Conservation (phyloP, 2,888 invertebrate species). For the Xanthorhoe designata region DNA sequence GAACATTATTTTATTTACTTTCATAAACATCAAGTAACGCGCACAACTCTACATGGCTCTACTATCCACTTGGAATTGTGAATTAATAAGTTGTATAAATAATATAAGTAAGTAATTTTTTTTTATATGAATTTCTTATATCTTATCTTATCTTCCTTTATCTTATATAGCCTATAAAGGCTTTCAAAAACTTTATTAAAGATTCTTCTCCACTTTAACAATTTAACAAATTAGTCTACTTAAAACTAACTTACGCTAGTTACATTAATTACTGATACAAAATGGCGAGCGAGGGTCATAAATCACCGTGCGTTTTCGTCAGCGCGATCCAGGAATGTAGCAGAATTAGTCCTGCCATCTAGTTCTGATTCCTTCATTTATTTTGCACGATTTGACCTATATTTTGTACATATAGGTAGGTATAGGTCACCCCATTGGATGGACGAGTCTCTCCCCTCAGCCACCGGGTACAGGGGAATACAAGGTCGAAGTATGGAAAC, state of each 20-base stretch:
- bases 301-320: slow-evolving; percentile 4
- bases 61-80: no score
- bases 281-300: neutral
- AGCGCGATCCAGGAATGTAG: slow-evolving; percentile 6
- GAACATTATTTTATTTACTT: no score
- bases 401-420: neutral
- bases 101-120: no score
- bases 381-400: slow-evolving; percentile 7
- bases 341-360: slow-evolving; percentile 11
- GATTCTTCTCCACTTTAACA: slow-evolving; percentile 3
- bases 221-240: slow-evolving; percentile 10
- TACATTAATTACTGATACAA: neutral
- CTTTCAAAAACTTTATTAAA: slow-evolving; percentile 6
- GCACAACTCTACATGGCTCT: no score
- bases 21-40: no score
- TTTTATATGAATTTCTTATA: no score
- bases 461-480: neutral
- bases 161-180: slow-evolving; percentile 5
- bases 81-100: neutral
- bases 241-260: neutral
- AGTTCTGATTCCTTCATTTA: slow-evolving; percentile 8
- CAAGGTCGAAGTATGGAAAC: neutral
- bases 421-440: slow-evolving; percentile 9
- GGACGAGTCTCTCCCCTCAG: slow-evolving; percentile 5
- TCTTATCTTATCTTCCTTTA: no score